A percentile compares a stretch with the other conserved stretches of the same genome.
phyloP scores from a whole-genome alignment of 2,113 vertebrate genomes.

The Heterochromis multidens region DNA sequence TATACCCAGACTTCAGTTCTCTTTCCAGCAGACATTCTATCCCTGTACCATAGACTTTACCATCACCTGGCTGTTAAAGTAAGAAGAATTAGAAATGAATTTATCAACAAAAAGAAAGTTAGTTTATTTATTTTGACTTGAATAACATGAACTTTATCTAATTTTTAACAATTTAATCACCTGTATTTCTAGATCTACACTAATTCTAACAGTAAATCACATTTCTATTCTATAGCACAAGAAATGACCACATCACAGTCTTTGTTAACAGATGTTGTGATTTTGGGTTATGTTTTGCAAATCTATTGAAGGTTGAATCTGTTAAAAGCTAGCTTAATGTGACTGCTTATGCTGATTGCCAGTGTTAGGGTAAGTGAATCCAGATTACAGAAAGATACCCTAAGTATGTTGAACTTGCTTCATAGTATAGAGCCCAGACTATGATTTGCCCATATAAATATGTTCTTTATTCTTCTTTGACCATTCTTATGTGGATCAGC shows the following conservation, averaged over 20 bases:
- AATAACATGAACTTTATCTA: neutral
- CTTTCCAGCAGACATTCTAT: neutral
- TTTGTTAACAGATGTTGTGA: neutral
- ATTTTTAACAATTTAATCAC: neutral
- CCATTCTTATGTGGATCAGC: too few relatives aligned
- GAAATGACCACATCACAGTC: accelerated
- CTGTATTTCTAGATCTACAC: neutral
- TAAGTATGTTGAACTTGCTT: too few relatives aligned
- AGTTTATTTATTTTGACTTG: neutral
- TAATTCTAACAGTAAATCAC: neutral
- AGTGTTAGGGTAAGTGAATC: too few relatives aligned
- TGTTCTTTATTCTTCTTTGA: too few relatives aligned
- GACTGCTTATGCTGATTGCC: too few relatives aligned
- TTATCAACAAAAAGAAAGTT: neutral
- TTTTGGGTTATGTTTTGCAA: neutral
- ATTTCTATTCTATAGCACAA: neutral
- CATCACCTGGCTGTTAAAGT: neutral
- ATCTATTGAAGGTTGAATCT: neutral
- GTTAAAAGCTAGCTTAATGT: too few relatives aligned
- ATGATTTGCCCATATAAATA: too few relatives aligned
- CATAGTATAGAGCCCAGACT: too few relatives aligned
- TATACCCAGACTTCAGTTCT: neutral
- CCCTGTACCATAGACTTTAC: accelerated
- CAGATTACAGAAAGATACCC: too few relatives aligned
- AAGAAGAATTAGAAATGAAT: neutral